phyloP scores from a whole-genome alignment of 35 echinoderm and acorn worm genomes.

The Patiria miniata region DNA sequence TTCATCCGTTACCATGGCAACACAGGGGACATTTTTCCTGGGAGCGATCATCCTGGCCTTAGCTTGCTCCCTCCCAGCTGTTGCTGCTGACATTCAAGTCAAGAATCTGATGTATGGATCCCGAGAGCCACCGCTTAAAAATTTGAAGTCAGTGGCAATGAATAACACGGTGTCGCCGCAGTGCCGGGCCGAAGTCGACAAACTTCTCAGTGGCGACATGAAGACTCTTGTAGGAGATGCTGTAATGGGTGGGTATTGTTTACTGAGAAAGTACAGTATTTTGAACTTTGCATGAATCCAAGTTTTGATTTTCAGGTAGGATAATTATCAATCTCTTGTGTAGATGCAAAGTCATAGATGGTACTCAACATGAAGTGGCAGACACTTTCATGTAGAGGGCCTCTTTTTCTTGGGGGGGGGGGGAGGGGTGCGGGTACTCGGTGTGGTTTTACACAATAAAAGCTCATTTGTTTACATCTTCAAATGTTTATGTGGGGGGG shows the following conservation, averaged over 20 bases:
- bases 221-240: background rate
- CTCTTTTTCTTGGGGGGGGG: too few relatives aligned
- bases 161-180: background rate
- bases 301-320: background rate
- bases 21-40: too few relatives aligned
- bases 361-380: background rate
- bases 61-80: too few relatives aligned
- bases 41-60: too few relatives aligned
- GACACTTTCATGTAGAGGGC: background rate
- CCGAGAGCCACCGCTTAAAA: background rate
- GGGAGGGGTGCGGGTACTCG: background rate
- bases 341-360: background rate
- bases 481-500: too few relatives aligned
- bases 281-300: background rate
- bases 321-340: background rate
- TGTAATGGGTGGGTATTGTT: background rate
- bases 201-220: background rate
- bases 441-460: background rate
- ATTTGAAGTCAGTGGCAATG: background rate
- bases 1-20: too few relatives aligned
- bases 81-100: too few relatives aligned
- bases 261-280: background rate
- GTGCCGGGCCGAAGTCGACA: background rate
- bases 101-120: background rate
- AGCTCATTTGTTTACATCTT: too few relatives aligned